phyloP scores from a whole-genome alignment of 2,797 vertebrate species.

The Ceryle rudis region DNA sequence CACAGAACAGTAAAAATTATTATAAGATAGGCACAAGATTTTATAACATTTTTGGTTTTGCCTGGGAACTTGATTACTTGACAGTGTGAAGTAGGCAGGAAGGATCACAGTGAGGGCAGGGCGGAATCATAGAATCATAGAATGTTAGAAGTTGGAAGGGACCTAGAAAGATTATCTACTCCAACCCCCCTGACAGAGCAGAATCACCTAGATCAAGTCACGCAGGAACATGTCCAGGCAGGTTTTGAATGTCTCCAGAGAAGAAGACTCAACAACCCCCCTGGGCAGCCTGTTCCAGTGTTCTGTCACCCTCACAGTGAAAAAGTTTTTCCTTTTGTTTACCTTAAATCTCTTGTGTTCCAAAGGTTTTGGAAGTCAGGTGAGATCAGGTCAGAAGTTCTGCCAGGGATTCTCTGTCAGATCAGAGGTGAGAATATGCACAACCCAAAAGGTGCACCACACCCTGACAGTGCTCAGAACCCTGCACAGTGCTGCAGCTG shows the following conservation, averaged over 20 bases:
- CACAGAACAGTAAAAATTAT: neutral
- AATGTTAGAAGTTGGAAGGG: too few species aligned
- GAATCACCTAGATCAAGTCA: too few species aligned
- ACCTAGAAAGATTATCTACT: too few species aligned
- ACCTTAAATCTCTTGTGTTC: too few species aligned
- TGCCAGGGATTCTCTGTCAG: neutral
- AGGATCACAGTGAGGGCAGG: neutral
- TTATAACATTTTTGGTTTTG: neutral
- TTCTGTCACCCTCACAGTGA: too few species aligned
- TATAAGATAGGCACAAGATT: neutral
- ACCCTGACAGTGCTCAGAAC: neutral
- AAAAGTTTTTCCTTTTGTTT: too few species aligned
- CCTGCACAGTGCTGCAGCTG: neutral
- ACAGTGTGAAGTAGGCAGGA: neutral
- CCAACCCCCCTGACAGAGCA: too few species aligned
- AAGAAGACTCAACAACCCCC: too few species aligned
- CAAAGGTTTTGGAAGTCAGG: neutral
- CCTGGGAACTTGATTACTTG: neutral
- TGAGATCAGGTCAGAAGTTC: neutral
- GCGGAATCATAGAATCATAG: too few species aligned
- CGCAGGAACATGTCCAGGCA: too few species aligned
- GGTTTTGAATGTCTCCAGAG: too few species aligned
- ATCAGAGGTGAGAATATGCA: rapidly evolving
- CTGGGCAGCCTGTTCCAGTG: too few species aligned
- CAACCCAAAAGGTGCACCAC: neutral